These are phyloP conservation scores for Corythoichthys haematopterus DNA, from an alignment of 2,113 vertebrate species.

Conservation along the genomic window DNA sequence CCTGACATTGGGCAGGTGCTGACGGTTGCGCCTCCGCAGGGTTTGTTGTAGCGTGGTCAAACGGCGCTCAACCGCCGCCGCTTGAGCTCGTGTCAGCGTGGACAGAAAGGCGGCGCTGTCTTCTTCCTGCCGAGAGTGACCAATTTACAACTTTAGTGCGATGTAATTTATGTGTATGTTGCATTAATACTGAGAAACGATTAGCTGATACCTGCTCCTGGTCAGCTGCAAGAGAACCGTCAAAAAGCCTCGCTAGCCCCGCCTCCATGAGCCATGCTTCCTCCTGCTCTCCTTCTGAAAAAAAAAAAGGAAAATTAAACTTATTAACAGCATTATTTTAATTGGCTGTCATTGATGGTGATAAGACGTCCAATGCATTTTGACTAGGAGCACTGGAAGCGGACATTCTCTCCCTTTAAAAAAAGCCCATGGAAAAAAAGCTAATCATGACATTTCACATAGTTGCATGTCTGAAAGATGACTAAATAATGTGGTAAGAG, in stretches of 20 bases:
- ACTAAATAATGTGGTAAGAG: conserved; percentile 23
- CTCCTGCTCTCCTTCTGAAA: conserved; percentile 88
- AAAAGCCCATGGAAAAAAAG: no score
- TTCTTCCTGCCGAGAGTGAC: conserved; percentile 53
- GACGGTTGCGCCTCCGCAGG: conserved; percentile 84
- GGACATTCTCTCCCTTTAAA: no score
- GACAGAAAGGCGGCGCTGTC: conserved; percentile 83
- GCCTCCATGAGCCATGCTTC: conserved; percentile 94
- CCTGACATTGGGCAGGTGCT: conserved; percentile 89
- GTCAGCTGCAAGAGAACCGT: conserved; percentile 71
- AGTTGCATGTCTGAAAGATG: not conserved
- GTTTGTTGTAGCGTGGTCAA: conserved; percentile 85
- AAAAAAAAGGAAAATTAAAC: not conserved
- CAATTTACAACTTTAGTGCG: not conserved
- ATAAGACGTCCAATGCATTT: no score
- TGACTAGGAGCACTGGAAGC: no score
- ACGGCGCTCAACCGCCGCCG: conserved; percentile 84
- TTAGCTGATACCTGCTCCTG: conserved; percentile 57
- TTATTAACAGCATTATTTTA: not conserved
- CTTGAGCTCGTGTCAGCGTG: conserved; percentile 87
- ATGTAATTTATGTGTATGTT: not conserved
- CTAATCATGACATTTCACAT: not conserved
- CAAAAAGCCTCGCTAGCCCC: conserved; percentile 84
- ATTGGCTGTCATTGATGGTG: no score
- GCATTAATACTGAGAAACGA: not conserved